Conservation (phyloP, 2,113 vertebrate species). For the Poeciliopsis retropinna region DNA sequence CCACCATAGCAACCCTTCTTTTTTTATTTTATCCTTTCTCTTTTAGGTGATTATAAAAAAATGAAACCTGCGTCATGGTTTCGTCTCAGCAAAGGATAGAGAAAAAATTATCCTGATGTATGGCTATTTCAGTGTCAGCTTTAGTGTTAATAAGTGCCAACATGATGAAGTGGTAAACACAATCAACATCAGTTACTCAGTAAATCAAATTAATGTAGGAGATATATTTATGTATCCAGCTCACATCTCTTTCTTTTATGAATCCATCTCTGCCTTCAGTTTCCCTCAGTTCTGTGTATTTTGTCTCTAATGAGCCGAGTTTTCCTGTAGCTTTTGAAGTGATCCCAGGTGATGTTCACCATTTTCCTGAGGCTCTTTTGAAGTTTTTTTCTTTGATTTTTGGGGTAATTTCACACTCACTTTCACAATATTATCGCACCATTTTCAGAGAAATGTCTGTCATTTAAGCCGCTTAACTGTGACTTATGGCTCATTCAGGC, state of each 20-base stretch:
- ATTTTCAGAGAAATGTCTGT: no score
- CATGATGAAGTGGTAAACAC: conserved; percentile 6
- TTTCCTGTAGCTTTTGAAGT: not conserved
- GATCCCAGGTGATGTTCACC: not conserved
- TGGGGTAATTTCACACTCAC: no score
- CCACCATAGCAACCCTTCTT: no score
- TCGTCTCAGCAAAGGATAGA: not conserved
- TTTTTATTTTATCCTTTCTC: not conserved
- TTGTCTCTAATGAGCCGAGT: not conserved
- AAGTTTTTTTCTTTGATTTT: not conserved
- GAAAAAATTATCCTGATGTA: conserved; percentile 1
- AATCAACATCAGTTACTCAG: conserved; percentile 8
- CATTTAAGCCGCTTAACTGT: no score
- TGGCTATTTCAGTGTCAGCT: conserved; percentile 2
- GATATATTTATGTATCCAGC: conserved; percentile 2
- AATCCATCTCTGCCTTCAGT: not conserved
- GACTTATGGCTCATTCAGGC: no score
- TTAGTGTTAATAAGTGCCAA: not conserved
- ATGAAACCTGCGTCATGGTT: not conserved
- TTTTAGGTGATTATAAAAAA: not conserved
- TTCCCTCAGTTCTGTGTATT: not conserved
- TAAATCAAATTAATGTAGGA: conserved; percentile 22
- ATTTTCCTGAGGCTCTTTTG: not conserved
- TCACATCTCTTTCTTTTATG: not conserved
- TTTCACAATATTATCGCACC: no score